Conservation (phyloP, 1,140 invertebrate genomes). For the Drosophila malerkotliana region DNA sequence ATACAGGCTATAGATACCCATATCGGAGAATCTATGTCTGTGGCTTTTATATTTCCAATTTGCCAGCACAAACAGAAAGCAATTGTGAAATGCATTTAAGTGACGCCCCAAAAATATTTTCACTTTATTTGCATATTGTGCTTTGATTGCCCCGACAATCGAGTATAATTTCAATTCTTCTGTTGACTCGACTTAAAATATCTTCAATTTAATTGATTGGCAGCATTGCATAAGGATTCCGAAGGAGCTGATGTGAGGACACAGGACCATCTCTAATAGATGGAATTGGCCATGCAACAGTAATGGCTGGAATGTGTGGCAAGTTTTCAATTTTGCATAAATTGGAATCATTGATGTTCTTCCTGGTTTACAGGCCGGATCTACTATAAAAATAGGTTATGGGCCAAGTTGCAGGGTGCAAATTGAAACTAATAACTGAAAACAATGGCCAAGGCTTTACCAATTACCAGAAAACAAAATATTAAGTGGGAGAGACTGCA, state of each 20-base stretch:
- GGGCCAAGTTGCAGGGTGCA: background rate
- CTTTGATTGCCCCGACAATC: slow-evolving; percentile 37
- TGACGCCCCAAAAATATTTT: slow-evolving; percentile 48
- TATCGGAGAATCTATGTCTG: slow-evolving; percentile 46
- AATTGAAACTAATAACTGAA: background rate
- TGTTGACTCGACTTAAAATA: slow-evolving; percentile 36
- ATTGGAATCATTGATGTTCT: slow-evolving; percentile 4
- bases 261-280: slow-evolving; percentile 14
- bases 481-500: background rate
- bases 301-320: slow-evolving; percentile 31
- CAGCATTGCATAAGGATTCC: slow-evolving; percentile 22
- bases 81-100: slow-evolving; percentile 69
- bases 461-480: background rate
- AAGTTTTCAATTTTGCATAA: slow-evolving; percentile 22
- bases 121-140: slow-evolving; percentile 58
- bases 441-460: too few species aligned
- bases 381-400: background rate
- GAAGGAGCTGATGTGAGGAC: slow-evolving; percentile 5
- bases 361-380: background rate
- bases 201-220: slow-evolving; percentile 62
- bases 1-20: slow-evolving; percentile 7
- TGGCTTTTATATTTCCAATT: slow-evolving; percentile 53
- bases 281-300: slow-evolving; percentile 24
- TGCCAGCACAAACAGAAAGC: slow-evolving; percentile 68
- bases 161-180: slow-evolving; percentile 45